Conservation (phyloP, 2,888 invertebrate genomes). For the Agrotis clavis region DNA sequence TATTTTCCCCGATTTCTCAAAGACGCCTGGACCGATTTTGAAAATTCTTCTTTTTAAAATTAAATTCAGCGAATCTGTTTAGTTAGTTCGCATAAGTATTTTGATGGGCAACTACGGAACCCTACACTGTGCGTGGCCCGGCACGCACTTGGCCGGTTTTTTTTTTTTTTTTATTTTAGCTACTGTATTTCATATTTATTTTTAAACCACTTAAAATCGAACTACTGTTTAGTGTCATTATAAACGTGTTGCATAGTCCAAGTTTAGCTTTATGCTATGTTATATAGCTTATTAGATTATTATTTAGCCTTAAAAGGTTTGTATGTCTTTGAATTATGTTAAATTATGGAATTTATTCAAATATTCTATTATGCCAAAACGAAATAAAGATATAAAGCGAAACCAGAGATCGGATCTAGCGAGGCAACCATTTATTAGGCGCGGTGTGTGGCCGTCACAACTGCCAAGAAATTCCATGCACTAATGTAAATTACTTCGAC, state of each 20-base stretch:
- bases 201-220: not conserved
- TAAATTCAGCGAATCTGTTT: no score
- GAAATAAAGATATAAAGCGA: constrained; percentile 46
- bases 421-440: constrained; percentile 44
- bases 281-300: not conserved
- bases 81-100: no score
- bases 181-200: constrained; percentile 11
- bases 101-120: no score
- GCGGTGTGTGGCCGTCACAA: constrained; percentile 53
- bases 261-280: not conserved
- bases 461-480: constrained; percentile 49
- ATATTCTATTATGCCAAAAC: constrained; percentile 17
- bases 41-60: no score
- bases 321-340: constrained; percentile 10
- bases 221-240: not conserved
- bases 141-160: no score
- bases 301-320: not conserved
- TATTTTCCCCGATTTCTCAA: no score
- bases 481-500: constrained; percentile 63
- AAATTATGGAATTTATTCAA: constrained; percentile 35
- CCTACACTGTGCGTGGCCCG: no score
- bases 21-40: no score
- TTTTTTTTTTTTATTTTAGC: not conserved
- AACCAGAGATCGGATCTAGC: constrained; percentile 36
- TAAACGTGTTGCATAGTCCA: no score